A percentile compares a stretch with the other conserved stretches of the same genome.
phyloP scores from a whole-genome alignment of 2,797 vertebrate species.

The Prunella strophiata region DNA sequence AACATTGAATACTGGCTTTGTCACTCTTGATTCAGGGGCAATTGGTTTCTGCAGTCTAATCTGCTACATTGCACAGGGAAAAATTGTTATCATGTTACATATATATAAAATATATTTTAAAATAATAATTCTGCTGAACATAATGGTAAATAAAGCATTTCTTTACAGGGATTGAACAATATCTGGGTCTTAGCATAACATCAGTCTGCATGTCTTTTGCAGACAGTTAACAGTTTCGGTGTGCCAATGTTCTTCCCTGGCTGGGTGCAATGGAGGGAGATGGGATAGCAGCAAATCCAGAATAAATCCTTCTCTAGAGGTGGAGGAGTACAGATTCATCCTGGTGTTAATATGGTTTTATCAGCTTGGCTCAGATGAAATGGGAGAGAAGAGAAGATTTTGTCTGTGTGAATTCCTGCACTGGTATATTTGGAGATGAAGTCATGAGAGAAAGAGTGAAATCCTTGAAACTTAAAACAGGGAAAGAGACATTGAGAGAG shows the following conservation, averaged over 20 bases:
- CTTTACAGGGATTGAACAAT: not conserved
- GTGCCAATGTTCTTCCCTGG: not conserved
- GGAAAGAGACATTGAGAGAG: not conserved
- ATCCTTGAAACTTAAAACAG: not conserved
- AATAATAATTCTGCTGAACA: not conserved
- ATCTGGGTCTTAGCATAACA: not conserved
- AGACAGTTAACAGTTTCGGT: not conserved
- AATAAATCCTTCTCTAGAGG: not conserved
- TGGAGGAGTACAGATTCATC: not conserved
- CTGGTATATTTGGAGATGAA: not conserved
- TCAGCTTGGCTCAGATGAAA: not conserved
- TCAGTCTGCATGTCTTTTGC: not conserved
- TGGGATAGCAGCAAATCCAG: not conserved
- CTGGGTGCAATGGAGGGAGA: not conserved
- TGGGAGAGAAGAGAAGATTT: not conserved
- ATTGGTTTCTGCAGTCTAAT: not conserved
- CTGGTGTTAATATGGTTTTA: not conserved
- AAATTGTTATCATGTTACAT: not conserved
- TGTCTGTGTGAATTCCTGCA: not conserved
- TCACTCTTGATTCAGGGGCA: not conserved
- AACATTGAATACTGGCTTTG: not conserved
- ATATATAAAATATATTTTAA: not conserved
- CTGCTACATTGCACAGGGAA: not conserved
- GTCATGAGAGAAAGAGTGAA: not conserved
- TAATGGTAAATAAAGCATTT: not conserved